Evolutionary conservation across 2,888 invertebrate species (phyloP), one percentile per base, ranked within the genome.

Genomic region (Diplolepis rosae): DNA sequence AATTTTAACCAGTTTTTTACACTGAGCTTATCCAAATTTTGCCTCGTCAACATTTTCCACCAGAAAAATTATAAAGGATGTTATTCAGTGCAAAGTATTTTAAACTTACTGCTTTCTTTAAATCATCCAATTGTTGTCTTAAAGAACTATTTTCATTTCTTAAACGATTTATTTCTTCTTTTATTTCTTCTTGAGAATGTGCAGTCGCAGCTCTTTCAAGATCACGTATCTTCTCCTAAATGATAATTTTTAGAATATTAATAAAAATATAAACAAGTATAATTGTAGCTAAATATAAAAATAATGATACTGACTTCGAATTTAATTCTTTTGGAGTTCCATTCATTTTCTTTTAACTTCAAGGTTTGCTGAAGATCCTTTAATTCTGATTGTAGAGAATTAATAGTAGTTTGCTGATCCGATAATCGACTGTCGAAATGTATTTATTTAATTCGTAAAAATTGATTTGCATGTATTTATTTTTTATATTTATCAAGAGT

Each of bases 271-370:
- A 42, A 13, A n/a, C n/a, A n/a, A 22, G 28, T 61, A 48, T n/a
- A 48, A 22, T 35, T 61, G 0, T 1, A 1, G 32, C n/a, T 18
- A 56, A 65, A 22, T 66, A 1, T 13, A 35, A 39, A 28, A 51
- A 22, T 30, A 65, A 52, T 1, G 28, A n/a, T 50, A 56, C 70
- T 54, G 89, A 93, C 94, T 90, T 94, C 93, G 73, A 94, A 85
- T 77, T 92, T 91, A 50, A 92, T 87, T 86, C 93, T 95, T 84
- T 95, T 95, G 85, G 93, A 93, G 39, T 91, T 91, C 93, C 94
- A 95, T n/a, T 90, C 90, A 71, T 93, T 92, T 79, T 94, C 92
- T 79, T 94, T 92, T 7, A 86, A 88, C 75, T 92, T 93, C 79
- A 91, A 91, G 11, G 92, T 92, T 39, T 93, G 93, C 83, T 93